phyloP scores from a whole-genome alignment of 2,888 invertebrate genomes.

The Prosapia bicincta region DNA sequence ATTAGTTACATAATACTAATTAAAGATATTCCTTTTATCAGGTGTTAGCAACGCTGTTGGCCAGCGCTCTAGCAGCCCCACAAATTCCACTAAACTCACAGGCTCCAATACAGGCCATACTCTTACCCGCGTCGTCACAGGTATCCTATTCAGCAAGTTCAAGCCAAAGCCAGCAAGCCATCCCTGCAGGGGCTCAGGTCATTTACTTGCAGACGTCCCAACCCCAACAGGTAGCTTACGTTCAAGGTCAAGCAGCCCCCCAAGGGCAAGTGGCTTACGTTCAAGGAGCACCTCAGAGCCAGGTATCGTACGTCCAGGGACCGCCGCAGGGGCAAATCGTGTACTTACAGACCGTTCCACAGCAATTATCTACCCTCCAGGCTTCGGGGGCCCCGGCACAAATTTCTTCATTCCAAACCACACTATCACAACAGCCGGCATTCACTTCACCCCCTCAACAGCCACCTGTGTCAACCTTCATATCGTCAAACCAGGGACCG shows the following conservation, averaged over 20 bases:
- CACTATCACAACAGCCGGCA: neutral
- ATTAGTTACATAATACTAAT: too few species aligned
- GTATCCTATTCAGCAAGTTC: neutral
- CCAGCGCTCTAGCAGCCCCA: conserved; percentile 6
- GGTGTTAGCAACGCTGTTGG: conserved; percentile 12
- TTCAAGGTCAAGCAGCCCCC: neutral
- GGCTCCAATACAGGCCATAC: neutral
- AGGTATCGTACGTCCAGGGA: neutral
- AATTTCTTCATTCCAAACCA: neutral
- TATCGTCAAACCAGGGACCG: too few species aligned
- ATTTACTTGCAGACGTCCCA: neutral
- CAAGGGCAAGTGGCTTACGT: neutral
- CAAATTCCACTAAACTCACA: neutral
- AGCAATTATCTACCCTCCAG: neutral
- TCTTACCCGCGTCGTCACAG: neutral
- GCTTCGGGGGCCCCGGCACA: neutral
- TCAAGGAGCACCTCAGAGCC: neutral
- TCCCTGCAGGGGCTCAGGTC: conserved; percentile 9
- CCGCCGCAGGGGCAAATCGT: neutral
- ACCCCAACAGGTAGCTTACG: neutral
- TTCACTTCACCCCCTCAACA: neutral
- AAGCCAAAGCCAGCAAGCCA: neutral
- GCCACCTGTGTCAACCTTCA: neutral
- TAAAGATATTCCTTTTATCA: neutral
- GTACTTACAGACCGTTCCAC: neutral